A percentile compares a stretch with the other conserved stretches of the same genome.
Evolutionary conservation across 2,113 vertebrate species (phyloP).

Genomic region (Sturnus vulgaris): DNA sequence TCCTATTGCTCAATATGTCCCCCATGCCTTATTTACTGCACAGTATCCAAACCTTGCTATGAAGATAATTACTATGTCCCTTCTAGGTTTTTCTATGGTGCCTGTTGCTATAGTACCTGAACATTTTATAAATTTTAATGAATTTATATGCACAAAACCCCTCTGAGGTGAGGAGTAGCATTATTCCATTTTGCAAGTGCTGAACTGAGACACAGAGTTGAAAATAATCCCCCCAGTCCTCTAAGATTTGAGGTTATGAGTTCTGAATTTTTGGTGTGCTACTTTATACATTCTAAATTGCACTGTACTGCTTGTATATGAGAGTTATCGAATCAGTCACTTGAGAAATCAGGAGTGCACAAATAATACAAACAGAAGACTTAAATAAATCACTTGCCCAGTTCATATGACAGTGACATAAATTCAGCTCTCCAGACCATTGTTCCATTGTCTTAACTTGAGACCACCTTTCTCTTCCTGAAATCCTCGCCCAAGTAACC

Average conservation of each 20-base stretch:
- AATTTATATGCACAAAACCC: constrained; percentile 15
- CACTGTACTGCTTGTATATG: neutral
- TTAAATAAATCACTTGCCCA: neutral
- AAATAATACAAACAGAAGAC: neutral
- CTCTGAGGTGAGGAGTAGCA: neutral
- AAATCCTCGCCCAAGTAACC: neutral
- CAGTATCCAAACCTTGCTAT: constrained; percentile 24
- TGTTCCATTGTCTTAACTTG: neutral
- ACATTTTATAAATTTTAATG: constrained; percentile 46
- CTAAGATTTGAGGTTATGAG: neutral
- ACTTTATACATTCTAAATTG: neutral
- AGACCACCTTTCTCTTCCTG: neutral
- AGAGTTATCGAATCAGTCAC: neutral
- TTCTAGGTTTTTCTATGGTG: constrained; percentile 27
- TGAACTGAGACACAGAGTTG: neutral
- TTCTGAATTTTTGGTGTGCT: neutral
- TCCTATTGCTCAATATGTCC: constrained; percentile 44
- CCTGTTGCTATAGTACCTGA: constrained; percentile 52
- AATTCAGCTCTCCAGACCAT: neutral
- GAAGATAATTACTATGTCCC: constrained; percentile 41
- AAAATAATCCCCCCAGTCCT: neutral
- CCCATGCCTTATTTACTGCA: constrained; percentile 51
- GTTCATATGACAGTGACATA: neutral
- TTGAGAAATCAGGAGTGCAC: neutral
- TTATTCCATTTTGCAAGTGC: constrained; percentile 1